Evolutionary conservation across 2,888 invertebrate species (phyloP).

Genomic region (Eupithecia inturbata): DNA sequence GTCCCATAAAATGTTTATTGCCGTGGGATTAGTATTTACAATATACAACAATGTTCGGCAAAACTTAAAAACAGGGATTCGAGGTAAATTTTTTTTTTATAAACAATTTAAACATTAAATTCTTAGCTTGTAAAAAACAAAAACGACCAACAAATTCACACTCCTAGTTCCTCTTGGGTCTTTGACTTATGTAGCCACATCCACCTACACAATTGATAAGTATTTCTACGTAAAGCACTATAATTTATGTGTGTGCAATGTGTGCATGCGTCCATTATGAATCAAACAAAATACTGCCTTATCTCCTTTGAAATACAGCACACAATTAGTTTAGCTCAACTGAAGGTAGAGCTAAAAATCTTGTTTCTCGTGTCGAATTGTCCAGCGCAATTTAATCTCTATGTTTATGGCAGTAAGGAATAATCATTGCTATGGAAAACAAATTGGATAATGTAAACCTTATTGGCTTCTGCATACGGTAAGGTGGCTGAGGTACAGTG

Average conservation of each 20-base stretch:
- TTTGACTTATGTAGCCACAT: not conserved
- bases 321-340: not conserved
- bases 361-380: constrained; percentile 1
- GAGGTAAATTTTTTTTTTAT: too few species aligned
- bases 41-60: too few species aligned
- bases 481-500: not conserved
- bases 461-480: not conserved
- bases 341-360: not conserved
- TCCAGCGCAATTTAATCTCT: not conserved
- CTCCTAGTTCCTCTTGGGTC: not conserved
- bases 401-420: not conserved
- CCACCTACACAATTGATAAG: not conserved
- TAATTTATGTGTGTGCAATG: not conserved
- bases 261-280: not conserved
- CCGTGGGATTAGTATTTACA: too few species aligned
- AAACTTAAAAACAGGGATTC: too few species aligned
- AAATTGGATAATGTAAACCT: constrained; percentile 10
- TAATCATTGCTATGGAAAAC: not conserved
- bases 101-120: too few species aligned
- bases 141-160: not conserved
- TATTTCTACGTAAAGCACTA: not conserved
- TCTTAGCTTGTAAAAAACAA: not conserved
- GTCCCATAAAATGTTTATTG: too few species aligned
- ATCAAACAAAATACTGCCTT: not conserved
- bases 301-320: not conserved